A percentile compares a stretch with the other conserved stretches of the same genome.
Conservation (phyloP, 2,888 invertebrate genomes). For the Meiosimyza decipiens region DNA sequence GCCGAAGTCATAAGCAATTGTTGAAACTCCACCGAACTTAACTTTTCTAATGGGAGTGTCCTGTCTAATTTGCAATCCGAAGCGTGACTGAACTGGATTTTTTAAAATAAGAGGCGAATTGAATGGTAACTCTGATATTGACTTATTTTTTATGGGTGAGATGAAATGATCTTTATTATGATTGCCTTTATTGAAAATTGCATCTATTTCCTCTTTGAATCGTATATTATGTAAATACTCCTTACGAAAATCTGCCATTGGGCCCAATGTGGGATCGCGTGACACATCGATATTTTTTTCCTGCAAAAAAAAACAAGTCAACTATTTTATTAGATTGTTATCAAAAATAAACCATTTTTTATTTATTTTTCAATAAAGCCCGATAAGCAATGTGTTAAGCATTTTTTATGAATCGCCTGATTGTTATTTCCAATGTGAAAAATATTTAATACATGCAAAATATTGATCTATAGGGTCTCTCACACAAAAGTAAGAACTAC, state of each 20-base stretch:
- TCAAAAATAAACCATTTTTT: background rate
- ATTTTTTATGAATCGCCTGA: no score
- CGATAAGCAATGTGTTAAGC: no score
- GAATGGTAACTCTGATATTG: conserved; percentile 50
- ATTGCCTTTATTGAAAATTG: conserved; percentile 58
- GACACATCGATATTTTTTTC: conserved; percentile 70
- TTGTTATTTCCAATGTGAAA: no score
- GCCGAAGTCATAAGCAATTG: conserved; percentile 59
- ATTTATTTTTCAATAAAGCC: no score
- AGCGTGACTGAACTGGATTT: conserved; percentile 54
- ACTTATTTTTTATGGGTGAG: conserved; percentile 43
- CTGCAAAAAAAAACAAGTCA: conserved; percentile 52
- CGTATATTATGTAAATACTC: conserved; percentile 71
- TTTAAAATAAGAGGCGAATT: conserved; percentile 62
- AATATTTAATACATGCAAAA: no score
- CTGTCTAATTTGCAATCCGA: conserved; percentile 61
- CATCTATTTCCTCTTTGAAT: conserved; percentile 70
- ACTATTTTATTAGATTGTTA: background rate
- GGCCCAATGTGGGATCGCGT: conserved; percentile 71
- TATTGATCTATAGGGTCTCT: no score
- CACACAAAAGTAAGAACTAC: no score
- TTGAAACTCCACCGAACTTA: conserved; percentile 60
- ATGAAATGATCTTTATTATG: conserved; percentile 40
- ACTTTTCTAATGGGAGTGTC: conserved; percentile 65
- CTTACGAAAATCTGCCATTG: conserved; percentile 71